Evolutionary conservation across 2,797 vertebrate genomes (phyloP).

Genomic region (Sebastes matsubarae): DNA sequence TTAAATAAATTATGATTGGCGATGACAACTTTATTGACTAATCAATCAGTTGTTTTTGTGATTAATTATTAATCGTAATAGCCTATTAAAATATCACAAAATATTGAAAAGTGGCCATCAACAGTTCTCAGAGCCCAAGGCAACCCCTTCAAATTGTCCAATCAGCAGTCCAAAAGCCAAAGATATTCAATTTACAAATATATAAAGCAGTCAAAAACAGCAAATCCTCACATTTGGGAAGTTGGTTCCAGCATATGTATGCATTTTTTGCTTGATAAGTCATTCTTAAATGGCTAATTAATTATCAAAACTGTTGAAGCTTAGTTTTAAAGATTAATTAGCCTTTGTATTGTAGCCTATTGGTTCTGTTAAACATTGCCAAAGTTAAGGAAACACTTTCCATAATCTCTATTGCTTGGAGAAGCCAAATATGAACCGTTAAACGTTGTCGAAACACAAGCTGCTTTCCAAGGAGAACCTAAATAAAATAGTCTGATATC

Average conservation of each 20-base stretch:
- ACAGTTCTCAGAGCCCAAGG: not conserved
- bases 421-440: too few relatives aligned
- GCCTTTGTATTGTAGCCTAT: not conserved
- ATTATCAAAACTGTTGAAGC: too few relatives aligned
- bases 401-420: too few relatives aligned
- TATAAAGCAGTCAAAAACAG: not conserved
- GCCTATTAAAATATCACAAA: not conserved
- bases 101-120: not conserved
- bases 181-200: too few relatives aligned
- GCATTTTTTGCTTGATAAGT: not conserved
- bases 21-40: not conserved
- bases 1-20: too few relatives aligned
- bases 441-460: too few relatives aligned
- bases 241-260: not conserved
- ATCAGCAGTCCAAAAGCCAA: not conserved
- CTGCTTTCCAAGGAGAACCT: too few relatives aligned
- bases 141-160: not conserved
- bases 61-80: not conserved
- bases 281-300: not conserved
- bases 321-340: too few relatives aligned
- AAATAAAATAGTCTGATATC: too few relatives aligned
- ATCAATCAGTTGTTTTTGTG: not conserved
- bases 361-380: not conserved
- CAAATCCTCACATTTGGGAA: not conserved
- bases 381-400: not conserved